These are phyloP conservation scores for Zelostemma sp. DNA, from an alignment of 1,140 invertebrate genomes.

Conservation along the genomic window DNA sequence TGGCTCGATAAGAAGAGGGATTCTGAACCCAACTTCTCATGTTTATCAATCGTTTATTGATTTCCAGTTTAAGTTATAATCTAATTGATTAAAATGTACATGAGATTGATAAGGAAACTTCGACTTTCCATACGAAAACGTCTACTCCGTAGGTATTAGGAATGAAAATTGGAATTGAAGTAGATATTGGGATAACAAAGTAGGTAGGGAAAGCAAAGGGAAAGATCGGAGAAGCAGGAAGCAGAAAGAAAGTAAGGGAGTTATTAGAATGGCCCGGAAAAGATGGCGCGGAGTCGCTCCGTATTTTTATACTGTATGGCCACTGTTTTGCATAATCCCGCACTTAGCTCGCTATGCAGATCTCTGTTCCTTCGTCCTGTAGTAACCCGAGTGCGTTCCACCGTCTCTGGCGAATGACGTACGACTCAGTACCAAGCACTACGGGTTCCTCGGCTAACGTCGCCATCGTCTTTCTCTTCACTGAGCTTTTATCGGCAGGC, in stretches of 20 bases:
- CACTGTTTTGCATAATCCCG: slow-evolving; percentile 71
- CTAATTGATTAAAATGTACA: too few species aligned
- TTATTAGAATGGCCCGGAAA: slow-evolving; percentile 72
- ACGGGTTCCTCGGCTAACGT: slow-evolving; percentile 22
- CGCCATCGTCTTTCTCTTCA: slow-evolving; percentile 23
- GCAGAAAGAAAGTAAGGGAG: slow-evolving; percentile 61
- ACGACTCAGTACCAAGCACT: slow-evolving; percentile 45
- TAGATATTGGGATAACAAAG: slow-evolving; percentile 21
- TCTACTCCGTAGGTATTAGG: too few species aligned
- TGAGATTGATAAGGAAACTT: too few species aligned
- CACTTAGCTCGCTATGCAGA: slow-evolving; percentile 70
- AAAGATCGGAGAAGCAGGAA: slow-evolving; percentile 43
- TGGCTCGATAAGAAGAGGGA: slow-evolving; percentile 40
- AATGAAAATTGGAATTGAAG: slow-evolving; percentile 12
- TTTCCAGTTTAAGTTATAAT: too few species aligned
- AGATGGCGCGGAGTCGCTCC: slow-evolving; percentile 71
- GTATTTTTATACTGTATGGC: slow-evolving; percentile 73
- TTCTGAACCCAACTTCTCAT: not conserved
- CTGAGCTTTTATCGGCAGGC: slow-evolving; percentile 30
- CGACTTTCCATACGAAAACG: too few species aligned
- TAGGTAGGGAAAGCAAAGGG: slow-evolving; percentile 40
- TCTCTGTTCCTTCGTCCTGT: slow-evolving; percentile 54
- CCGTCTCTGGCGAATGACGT: slow-evolving; percentile 60
- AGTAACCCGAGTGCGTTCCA: slow-evolving; percentile 53
- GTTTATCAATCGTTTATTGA: too few species aligned